Evolutionary conservation across 1,140 invertebrate species (phyloP), one percentile per base, ranked within the genome.

Genomic region (Pachypeltis micranthus): DNA sequence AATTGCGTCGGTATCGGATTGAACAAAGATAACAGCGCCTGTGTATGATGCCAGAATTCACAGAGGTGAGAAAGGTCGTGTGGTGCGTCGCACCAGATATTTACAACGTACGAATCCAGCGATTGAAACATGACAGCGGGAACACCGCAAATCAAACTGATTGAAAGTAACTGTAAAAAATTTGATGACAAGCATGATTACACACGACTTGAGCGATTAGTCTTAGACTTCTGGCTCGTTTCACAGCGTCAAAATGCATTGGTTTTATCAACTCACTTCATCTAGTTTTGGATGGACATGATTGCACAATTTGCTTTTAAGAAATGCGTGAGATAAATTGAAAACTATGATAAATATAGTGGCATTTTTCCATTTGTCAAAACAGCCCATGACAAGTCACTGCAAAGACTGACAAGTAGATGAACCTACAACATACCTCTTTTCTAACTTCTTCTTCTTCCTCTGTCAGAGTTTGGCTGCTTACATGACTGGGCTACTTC

Each of bases 221-320:
- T 10, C 21, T 4, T 51, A 4, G 23, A 51, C 47, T 4, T 16
- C 47, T 21, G 47, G 12, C 47, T 39, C 34, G n/a, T 39, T 10
- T 10, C 21, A 51, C 47, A 51, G 23, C 19, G 7, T 21, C 10
- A 51, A 10, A 10, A 21, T 4, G 19, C 10, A 51, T 16, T 14
- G 12, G 4, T 51, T 51, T 4, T 10, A 21, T 4, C 23, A 4
- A 72, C 73, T 76, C 65, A 80, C 79, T 77, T 81, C 79, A 68
- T 80, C 71, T 16, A 74, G 70, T 47, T 73, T 73, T 16, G 79
- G 79, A 72, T 80, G 76, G 59, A 74, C 73, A 67, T 81, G 79
- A 64, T 67, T 77, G 72, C 79, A 80, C 51, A 77, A 74, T 23
- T 72, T 72, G 61, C 76, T 74, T 62, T 73, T 72, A 69, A 77